A percentile compares a stretch with the other conserved stretches of the same genome.
Conservation (phyloP, 2,888 invertebrate species). For the Dynastes grantii region DNA sequence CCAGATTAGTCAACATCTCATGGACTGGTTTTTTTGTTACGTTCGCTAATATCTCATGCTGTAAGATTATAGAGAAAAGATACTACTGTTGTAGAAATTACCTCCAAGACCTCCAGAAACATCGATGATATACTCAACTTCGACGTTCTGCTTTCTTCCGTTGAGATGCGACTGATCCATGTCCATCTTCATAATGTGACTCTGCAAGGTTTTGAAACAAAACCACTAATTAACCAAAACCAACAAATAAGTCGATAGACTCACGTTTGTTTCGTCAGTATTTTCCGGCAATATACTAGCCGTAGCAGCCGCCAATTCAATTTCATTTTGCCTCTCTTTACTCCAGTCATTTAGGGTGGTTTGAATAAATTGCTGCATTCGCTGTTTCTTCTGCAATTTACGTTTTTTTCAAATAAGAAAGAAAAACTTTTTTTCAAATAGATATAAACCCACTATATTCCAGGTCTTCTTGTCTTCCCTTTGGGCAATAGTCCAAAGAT, state of each 20-base stretch:
- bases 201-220: conserved; percentile 42
- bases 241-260: neutral
- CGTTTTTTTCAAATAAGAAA: neutral
- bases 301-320: conserved; percentile 74
- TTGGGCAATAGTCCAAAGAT: conserved; percentile 90
- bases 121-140: conserved; percentile 67
- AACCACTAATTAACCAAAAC: neutral
- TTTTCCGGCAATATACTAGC: conserved; percentile 71
- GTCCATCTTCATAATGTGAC: conserved; percentile 48
- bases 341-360: conserved; percentile 61
- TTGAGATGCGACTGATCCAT: conserved; percentile 36
- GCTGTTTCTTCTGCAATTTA: conserved; percentile 71
- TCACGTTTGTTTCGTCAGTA: conserved; percentile 54
- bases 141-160: conserved; percentile 60
- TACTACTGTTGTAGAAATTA: conserved; percentile 57
- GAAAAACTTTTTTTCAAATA: neutral
- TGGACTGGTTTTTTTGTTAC: neutral
- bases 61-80: conserved; percentile 47
- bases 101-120: conserved; percentile 66
- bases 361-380: conserved; percentile 67
- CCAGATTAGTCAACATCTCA: conserved; percentile 1
- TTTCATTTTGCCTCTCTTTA: conserved; percentile 69
- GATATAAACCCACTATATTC: conserved; percentile 72
- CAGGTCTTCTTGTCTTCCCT: conserved; percentile 75
- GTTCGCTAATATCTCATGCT: conserved; percentile 16